A percentile compares a stretch with the other conserved stretches of the same genome.
Conservation (phyloP, 2,797 vertebrate species). For the Periparus ater region DNA sequence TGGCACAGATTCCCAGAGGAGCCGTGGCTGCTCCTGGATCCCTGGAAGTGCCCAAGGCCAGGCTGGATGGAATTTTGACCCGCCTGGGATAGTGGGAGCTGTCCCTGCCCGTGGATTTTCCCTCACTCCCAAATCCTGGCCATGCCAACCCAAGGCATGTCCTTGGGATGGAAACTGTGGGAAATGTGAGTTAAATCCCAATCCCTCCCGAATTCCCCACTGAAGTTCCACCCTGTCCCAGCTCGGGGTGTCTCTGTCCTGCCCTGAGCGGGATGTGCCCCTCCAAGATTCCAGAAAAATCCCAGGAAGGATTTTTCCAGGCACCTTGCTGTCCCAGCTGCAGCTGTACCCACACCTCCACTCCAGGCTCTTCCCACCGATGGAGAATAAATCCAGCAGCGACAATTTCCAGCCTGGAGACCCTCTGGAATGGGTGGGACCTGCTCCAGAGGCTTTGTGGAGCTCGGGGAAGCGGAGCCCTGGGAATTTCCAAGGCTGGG, state of each 20-base stretch:
- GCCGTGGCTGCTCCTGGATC: neutral
- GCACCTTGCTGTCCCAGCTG: neutral
- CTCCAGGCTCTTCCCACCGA: neutral
- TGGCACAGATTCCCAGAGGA: neutral
- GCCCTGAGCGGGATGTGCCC: neutral
- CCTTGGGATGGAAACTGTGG: neutral
- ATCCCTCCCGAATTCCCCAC: fast-evolving
- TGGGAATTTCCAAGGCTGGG: neutral
- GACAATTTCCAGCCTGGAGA: neutral
- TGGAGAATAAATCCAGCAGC: neutral
- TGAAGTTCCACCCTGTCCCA: neutral
- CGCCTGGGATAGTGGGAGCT: fast-evolving
- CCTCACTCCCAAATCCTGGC: neutral
- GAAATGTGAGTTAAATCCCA: fast-evolving
- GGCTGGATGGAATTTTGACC: neutral
- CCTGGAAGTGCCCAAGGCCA: neutral
- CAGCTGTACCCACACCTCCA: neutral
- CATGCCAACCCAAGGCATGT: fast-evolving
- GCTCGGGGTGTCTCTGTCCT: neutral
- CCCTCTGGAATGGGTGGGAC: neutral
- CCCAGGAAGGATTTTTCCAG: neutral
- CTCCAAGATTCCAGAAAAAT: neutral
- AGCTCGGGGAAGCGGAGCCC: neutral
- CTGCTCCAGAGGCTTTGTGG: neutral
- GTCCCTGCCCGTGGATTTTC: neutral